Base-by-base conservation (phyloP, 2,888 invertebrate genomes). In the Stenodema calcarata region DNA sequence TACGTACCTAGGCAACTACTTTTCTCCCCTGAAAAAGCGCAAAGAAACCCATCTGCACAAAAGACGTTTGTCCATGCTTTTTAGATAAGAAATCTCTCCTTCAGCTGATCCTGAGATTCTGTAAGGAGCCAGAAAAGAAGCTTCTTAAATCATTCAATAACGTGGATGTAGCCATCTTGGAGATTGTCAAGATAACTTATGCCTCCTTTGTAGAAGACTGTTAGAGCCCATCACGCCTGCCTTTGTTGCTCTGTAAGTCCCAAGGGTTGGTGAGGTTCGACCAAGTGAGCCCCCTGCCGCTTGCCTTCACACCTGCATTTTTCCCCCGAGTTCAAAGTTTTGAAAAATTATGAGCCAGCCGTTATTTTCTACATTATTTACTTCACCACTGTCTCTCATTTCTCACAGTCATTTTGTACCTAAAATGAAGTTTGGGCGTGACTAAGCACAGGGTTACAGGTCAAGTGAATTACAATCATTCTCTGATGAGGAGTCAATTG, bases 161-260 rank as follows among this genome's bases (percentile, higher is more conserved):
- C 84, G 23, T 84, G 84, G 73, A 84, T 84, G 84, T 84, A 73
- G 84, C 84, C 62, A 84, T 84, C 84, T 84, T 70, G 73, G 28
- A 84, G 84, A 84, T 84, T 84, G 84, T 84, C 84, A 84, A 75
- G 84, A 84, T 84, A 84, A 84, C 84, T 84, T 84, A 84, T 73
- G 75, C 47, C 23, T 75, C 84, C 73, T 73, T 84, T 73, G 70
- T 44, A 30, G 9, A n/a, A 42, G 73, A 75, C 84, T 84, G 84
- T 84, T 84, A 84, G 27, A 30, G 50, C 12, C 84, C 84, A 84
- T 84, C 84, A 84, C 84, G 84, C 84, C 84, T 84, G 2, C 84
- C 47, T 83, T 84, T 84, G 84, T 80, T 44, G 28, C n/a, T 47
- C 75, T 18, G 84, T n/a, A 35, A 27, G 47, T 82, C n/a, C 82